Evolutionary conservation across 2,888 invertebrate genomes (phyloP).

Genomic region (Eupsilia transversa): DNA sequence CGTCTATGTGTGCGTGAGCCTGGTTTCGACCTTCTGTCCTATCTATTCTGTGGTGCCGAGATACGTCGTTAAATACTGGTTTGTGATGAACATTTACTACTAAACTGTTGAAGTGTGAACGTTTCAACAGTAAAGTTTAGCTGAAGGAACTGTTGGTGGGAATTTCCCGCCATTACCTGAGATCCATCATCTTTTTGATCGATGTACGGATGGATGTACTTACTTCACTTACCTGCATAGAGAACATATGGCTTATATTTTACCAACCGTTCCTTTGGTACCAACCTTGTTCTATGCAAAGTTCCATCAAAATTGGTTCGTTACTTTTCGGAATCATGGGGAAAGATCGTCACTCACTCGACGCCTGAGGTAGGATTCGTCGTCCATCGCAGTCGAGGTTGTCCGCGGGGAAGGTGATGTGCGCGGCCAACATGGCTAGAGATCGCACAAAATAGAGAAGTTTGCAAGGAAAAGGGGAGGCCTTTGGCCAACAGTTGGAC

Average conservation of each 20-base stretch:
- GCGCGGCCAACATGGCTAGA: background rate
- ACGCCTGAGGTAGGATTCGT: too few relatives aligned
- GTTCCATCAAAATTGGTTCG: background rate
- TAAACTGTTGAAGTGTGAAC: conserved; percentile 22
- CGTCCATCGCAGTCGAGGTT: background rate
- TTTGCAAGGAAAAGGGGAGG: background rate
- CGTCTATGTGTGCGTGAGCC: too few relatives aligned
- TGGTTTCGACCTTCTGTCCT: background rate
- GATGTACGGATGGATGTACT: background rate
- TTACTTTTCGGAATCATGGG: background rate
- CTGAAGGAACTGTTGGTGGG: background rate
- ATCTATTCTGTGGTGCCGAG: background rate
- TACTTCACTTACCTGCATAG: background rate
- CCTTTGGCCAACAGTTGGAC: background rate
- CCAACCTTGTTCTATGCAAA: background rate
- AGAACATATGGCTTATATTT: background rate
- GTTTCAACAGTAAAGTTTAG: conserved; percentile 11
- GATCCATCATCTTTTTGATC: background rate
- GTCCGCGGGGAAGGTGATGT: background rate
- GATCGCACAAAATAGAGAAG: background rate
- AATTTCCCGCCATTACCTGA: background rate
- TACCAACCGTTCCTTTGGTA: background rate
- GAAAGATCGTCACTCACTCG: background rate
- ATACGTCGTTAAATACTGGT: conserved; percentile 31
- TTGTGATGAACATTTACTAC: conserved; percentile 20